Conservation (phyloP, 2,797 vertebrate genomes). For the Enteromius afrohamiltoni region DNA sequence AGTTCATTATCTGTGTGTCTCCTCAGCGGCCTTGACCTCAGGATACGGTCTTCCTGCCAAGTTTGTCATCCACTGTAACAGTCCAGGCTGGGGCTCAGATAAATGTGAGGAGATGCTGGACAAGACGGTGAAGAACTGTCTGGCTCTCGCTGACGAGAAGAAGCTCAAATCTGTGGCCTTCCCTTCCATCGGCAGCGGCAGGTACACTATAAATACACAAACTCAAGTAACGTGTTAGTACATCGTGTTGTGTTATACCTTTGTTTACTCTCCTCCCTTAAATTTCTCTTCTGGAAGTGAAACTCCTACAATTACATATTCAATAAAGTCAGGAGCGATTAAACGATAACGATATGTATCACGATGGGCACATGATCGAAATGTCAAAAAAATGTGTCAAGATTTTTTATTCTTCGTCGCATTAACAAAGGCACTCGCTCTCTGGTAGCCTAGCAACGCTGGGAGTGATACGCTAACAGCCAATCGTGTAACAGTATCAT, state of each 20-base stretch:
- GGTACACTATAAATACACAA: conserved; percentile 71
- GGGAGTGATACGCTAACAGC: too few species aligned
- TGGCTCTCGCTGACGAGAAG: conserved; percentile 97
- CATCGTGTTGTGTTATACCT: neutral
- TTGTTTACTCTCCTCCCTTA: too few species aligned
- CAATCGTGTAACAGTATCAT: too few species aligned
- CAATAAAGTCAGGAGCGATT: neutral
- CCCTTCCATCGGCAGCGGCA: conserved; percentile 96
- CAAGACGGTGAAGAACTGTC: conserved; percentile 96
- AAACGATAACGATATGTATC: too few species aligned
- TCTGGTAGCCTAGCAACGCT: too few species aligned
- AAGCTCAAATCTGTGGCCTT: conserved; percentile 97
- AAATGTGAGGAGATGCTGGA: conserved; percentile 96
- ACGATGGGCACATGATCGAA: too few species aligned
- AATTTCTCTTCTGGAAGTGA: neutral
- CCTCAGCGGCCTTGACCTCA: conserved; percentile 84
- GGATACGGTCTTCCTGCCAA: conserved; percentile 93
- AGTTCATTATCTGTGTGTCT: neutral
- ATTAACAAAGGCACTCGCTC: too few species aligned
- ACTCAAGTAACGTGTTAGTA: neutral
- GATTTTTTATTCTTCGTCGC: too few species aligned
- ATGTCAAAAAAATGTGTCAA: too few species aligned
- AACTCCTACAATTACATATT: neutral
- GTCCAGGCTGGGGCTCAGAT: conserved; percentile 93
- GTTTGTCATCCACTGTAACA: conserved; percentile 98